Base-by-base conservation (phyloP, 2,113 vertebrate species). In the Petroica traversi region DNA sequence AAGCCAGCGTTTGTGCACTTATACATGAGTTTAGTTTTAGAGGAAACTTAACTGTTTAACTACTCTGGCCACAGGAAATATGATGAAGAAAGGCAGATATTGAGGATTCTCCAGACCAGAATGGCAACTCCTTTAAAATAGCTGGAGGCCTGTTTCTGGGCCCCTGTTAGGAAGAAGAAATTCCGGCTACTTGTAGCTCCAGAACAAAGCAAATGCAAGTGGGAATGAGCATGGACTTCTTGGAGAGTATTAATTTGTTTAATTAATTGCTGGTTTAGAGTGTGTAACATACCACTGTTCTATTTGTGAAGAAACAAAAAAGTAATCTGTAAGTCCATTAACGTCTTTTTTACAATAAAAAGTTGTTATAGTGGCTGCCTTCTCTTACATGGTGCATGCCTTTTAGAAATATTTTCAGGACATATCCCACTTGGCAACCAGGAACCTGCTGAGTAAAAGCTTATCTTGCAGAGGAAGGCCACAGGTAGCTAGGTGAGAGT, bases 21-120 rank as follows among this genome's bases (percentile, higher is more conserved):
- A 25, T 74, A 25, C 8, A 29, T 0, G 2, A 33, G 12, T 8
- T 71, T 5, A 0, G 1, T 23, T 45, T 72, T 25, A 45, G 22
- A 72, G 36, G 34, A 63, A 76, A 57, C 6, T 7, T 25, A 36
- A 15, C 33, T 74, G 26, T 41, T 43, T 9, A 7, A 17, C 11
- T 23, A 2, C 5, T 52, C 46, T 33, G 74, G 6, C 28, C 14
- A 5, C 31, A 11, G 19, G 48, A 80, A 71, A 43, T n/a, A 54
- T 13, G 15, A 17, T 38, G 23, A 45, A 57, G 23, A 31, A 31
- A 34, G 6, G 4, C 6, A 40, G 25, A 7, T 19, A 45, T 28
- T 34, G 49, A 52, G 41, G 3, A 7, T 15, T 91, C 63, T 81
- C 34, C 55, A 81, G 55, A n/a, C 9, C 24, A 66, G 43, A 22